These are phyloP conservation scores for Pelagia noctiluca DNA, from an alignment of 30 jellyfish, hydroid and myxozoan genomes.

Conservation along the genomic window DNA sequence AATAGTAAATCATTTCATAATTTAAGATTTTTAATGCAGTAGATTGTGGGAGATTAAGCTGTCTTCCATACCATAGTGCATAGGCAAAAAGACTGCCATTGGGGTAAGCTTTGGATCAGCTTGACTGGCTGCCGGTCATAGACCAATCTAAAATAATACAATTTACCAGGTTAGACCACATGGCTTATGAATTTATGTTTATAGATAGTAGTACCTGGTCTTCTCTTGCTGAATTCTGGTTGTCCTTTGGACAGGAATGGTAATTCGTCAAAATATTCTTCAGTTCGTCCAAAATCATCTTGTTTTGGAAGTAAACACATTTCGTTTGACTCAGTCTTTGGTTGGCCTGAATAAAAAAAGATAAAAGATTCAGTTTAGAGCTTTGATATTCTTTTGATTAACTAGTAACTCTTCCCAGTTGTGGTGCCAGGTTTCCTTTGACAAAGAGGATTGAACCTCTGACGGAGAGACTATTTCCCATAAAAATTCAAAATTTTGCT, in stretches of 20 bases:
- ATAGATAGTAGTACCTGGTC: background rate
- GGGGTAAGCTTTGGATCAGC: background rate
- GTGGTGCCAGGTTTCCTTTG: no score
- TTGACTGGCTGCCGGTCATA: background rate
- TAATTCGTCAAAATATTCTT: conserved; percentile 40
- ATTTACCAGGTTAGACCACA: background rate
- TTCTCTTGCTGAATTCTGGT: no score
- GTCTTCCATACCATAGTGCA: no score
- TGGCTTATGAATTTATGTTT: background rate
- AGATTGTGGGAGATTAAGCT: no score
- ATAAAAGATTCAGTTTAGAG: background rate
- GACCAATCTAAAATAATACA: background rate
- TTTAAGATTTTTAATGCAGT: no score
- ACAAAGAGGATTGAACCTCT: no score
- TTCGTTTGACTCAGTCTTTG: conserved; percentile 9
- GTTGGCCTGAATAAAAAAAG: conserved; percentile 31
- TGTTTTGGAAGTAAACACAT: conserved; percentile 32
- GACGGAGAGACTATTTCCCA: no score
- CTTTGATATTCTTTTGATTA: no score
- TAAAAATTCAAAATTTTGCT: no score
- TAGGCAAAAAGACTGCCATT: background rate
- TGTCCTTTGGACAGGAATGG: no score
- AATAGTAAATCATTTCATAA: no score
- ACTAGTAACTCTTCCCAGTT: no score
- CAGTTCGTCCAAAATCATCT: conserved; percentile 41